Evolutionary conservation across 2,113 vertebrate genomes (phyloP), one percentile per base, ranked within the genome.

Genomic region (Erinaceus europaeus): DNA sequence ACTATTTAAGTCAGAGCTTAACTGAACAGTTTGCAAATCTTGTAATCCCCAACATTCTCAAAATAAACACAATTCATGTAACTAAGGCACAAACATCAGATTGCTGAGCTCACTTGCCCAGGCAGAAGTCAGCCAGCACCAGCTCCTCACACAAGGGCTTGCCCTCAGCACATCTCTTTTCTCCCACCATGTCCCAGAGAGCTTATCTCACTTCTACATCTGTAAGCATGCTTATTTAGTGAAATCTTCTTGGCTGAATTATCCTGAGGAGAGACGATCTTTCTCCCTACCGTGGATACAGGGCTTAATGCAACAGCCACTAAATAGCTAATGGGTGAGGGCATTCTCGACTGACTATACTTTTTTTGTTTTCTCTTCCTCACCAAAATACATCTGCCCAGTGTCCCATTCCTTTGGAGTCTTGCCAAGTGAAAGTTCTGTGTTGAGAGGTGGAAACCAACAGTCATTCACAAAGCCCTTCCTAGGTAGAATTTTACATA

Each of bases 1-100:
- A 65, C 90, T 57, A 44, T 75, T 96, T 94, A 95, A 94, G 86
- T 59, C 91, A 83, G 91, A 94, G 91, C 85, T 93, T 95, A 86
- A 72, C 64, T 76, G 84, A 95, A 90, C 86, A 77, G 79, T 93
- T 94, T 88, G 89, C 90, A 96, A 96, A 95, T 83, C 91, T 74
- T 48, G 11, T 94, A 92, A 93, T 77, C 84, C 84, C 69, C 73
- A n/a, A 81, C 89, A 84, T 94, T 95, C 78, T 85, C 0, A 4
- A 96, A 90, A 88, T 85, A 76, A 94, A 93, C 88, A 90, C 84
- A 90, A 46, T 57, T 89, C 93, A 65, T 44, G 44, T 91, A 92
- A 93, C 72, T 42, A 38, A 88, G 65, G 23, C 75, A 68, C 25
- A 86, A 74, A 80, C 68, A 87, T 71, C 48, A n/a, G 74, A 48